Evolutionary conservation across 2,113 vertebrate genomes (phyloP), one percentile per base, ranked within the genome.

Genomic region (Oreotrochilus melanogaster): DNA sequence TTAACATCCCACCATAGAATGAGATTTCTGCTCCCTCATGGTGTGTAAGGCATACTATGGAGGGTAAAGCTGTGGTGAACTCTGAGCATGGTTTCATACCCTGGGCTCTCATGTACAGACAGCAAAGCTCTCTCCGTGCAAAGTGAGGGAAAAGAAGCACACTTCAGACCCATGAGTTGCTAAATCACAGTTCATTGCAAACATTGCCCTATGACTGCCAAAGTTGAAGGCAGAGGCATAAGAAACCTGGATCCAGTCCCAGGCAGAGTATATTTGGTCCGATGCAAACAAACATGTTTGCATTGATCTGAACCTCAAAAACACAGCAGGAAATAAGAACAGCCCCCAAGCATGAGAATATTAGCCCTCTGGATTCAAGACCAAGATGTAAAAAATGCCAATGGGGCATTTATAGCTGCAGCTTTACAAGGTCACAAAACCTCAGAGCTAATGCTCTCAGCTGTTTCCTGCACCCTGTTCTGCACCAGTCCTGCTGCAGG

Each of bases 231-330:
- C 19, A 58, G 81, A 74, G 85, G 43, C 89, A 50, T 61, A 85
- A 81, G 81, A 67, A 89, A 30, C 16, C 48, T 71, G 88, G 78
- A 82, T 28, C 31, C 48, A 27, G 48, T 89, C 47, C 86, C 74
- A 93, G 88, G 53, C 81, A 78, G 74, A 18, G 31, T 56, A 72
- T 82, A 43, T 93, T 89, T 85, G 56, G 54, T 74, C 27, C 85
- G 78, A 82, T 71, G 42, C 37, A 85, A 95, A 74, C 60, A 87
- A 95, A 86, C 43, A 54, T 74, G 69, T 66, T 84, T 89, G 78
- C 67, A 58, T 81, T 93, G 47, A 70, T 54, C 66, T 48, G 78
- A 43, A 82, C 43, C 61, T 95, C 86, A 81, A 92, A 76, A 89
- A 78, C 70, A 88, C 61, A 71, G 66, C 31, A 43, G 74, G 37